Evolutionary conservation across 2,113 vertebrate genomes (phyloP).

Genomic region (Hippocampus guttulatus): DNA sequence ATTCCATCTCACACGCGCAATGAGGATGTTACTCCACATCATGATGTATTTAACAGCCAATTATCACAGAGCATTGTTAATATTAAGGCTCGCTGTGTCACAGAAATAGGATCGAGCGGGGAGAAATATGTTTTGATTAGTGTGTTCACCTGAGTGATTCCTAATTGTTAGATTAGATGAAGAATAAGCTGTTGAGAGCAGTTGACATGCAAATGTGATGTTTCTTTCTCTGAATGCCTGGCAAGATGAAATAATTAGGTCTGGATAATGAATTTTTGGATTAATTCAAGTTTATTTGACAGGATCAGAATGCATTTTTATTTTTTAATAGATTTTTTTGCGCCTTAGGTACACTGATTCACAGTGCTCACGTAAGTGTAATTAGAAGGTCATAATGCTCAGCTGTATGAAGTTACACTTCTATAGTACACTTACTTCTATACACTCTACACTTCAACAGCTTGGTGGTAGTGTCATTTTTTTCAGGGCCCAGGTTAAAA

Average conservation of each 20-base stretch:
- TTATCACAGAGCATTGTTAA: slow-evolving; percentile 3
- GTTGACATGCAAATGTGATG: not conserved
- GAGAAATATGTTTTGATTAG: slow-evolving; percentile 6
- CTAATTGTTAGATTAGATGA: not conserved
- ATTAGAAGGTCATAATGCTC: too few species aligned
- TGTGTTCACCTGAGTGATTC: not conserved
- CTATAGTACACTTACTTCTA: too few species aligned
- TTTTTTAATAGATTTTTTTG: too few species aligned
- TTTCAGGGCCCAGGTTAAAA: not conserved
- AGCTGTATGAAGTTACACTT: too few species aligned
- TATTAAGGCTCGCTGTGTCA: not conserved
- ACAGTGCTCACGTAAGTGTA: too few species aligned
- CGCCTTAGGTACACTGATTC: too few species aligned
- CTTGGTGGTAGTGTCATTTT: not conserved
- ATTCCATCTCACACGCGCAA: slow-evolving; percentile 12
- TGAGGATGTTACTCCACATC: not conserved
- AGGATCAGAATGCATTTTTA: too few species aligned
- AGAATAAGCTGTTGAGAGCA: not conserved
- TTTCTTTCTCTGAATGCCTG: too few species aligned
- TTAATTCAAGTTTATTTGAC: too few species aligned
- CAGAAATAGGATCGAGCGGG: not conserved
- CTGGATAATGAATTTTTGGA: too few species aligned
- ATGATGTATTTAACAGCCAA: slow-evolving; percentile 5
- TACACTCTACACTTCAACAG: too few species aligned
- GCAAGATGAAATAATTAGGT: too few species aligned